Conservation (phyloP, 1,140 invertebrate genomes). For the Musca vetustissima region DNA sequence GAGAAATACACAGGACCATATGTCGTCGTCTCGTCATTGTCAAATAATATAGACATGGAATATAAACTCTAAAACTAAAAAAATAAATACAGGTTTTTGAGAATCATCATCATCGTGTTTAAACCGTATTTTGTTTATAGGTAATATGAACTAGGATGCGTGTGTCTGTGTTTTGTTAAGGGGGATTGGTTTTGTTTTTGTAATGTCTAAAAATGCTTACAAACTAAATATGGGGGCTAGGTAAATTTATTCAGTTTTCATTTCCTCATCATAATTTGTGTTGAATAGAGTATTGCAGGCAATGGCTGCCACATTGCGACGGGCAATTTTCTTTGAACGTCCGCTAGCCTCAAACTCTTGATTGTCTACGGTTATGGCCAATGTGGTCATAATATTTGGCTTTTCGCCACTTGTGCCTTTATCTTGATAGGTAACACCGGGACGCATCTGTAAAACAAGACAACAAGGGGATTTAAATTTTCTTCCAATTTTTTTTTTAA, state of each 20-base stretch:
- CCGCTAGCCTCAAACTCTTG: constrained; percentile 58
- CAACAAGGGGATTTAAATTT: constrained; percentile 5
- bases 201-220: too few relatives aligned
- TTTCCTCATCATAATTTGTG: constrained; percentile 40
- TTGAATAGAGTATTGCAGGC: constrained; percentile 58
- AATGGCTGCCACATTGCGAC: constrained; percentile 57
- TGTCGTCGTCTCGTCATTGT: too few relatives aligned
- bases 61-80: too few relatives aligned
- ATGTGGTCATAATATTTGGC: constrained; percentile 62
- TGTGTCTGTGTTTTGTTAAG: too few relatives aligned
- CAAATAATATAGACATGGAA: too few relatives aligned
- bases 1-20: too few relatives aligned
- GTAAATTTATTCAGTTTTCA: not conserved
- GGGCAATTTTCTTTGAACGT: constrained; percentile 60
- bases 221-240: too few relatives aligned
- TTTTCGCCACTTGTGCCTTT: constrained; percentile 61
- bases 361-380: constrained; percentile 59
- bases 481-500: not conserved
- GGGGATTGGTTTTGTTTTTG: too few relatives aligned
- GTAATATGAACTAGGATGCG: too few relatives aligned
- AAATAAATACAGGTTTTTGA: too few relatives aligned
- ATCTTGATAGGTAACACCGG: constrained; percentile 66
- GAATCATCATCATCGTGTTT: too few relatives aligned
- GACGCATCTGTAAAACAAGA: constrained; percentile 69
- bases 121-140: too few relatives aligned